phyloP scores from a whole-genome alignment of 2,113 vertebrate genomes.

The Psittacara wagleri region DNA sequence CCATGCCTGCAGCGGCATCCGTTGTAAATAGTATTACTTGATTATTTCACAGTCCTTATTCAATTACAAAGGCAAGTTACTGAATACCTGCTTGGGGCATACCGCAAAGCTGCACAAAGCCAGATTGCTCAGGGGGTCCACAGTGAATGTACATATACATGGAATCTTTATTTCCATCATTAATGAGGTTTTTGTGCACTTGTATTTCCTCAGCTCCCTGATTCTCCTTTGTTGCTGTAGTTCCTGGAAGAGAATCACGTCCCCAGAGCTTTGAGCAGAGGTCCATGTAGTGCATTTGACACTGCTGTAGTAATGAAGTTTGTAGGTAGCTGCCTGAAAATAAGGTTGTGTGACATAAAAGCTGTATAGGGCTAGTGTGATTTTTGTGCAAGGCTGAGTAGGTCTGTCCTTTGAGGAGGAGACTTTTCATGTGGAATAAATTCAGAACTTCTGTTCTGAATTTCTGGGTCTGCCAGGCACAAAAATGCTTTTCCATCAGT shows the following conservation, averaged over 20 bases:
- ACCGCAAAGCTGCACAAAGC: background rate
- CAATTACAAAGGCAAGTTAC: background rate
- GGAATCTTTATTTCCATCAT: background rate
- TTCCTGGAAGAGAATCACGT: background rate
- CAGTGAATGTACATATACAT: rapidly evolving
- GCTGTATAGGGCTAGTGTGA: background rate
- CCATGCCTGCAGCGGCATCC: background rate
- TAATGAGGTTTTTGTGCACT: background rate
- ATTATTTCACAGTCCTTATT: background rate
- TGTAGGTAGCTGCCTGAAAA: background rate
- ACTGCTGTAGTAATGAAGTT: background rate
- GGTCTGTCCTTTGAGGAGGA: background rate
- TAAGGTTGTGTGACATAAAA: background rate
- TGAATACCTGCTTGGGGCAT: background rate
- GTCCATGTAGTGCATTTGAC: background rate
- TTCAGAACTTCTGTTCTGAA: background rate
- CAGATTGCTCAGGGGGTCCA: background rate
- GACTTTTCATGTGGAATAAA: background rate
- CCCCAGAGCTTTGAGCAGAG: background rate
- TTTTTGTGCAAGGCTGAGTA: background rate
- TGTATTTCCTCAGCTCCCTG: background rate
- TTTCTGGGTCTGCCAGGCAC: background rate
- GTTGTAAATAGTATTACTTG: background rate
- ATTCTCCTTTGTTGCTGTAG: background rate
- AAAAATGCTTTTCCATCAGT: background rate